Conservation (phyloP, 2,113 vertebrate genomes). For the Chlorodrepanis virens region DNA sequence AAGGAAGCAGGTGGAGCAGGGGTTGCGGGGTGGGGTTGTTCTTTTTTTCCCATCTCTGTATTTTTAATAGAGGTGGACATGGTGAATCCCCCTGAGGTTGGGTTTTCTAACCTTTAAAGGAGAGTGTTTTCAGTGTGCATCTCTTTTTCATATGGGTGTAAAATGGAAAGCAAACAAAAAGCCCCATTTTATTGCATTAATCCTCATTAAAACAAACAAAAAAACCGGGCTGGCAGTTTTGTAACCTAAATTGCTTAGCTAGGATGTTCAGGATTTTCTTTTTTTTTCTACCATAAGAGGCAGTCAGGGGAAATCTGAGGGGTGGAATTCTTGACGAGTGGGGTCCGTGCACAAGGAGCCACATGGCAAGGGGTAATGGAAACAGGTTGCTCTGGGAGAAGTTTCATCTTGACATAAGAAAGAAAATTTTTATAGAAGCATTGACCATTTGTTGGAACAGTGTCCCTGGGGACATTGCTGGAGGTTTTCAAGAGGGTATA, state of each 20-base stretch:
- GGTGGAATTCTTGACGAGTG: too few species aligned
- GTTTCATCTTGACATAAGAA: background rate
- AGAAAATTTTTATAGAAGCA: background rate
- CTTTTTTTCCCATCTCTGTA: fast-evolving
- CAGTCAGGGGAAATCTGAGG: background rate
- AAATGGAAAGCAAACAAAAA: background rate
- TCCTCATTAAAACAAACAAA: background rate
- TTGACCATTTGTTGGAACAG: fast-evolving
- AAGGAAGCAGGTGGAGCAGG: background rate
- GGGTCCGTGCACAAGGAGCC: background rate
- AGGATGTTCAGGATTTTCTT: background rate
- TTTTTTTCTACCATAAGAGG: background rate
- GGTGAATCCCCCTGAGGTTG: background rate
- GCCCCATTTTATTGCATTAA: fast-evolving
- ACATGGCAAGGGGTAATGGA: fast-evolving
- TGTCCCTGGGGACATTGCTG: background rate
- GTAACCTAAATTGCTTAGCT: background rate
- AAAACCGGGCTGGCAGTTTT: background rate
- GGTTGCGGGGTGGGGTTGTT: fast-evolving
- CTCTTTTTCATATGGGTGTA: background rate
- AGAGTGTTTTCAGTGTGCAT: background rate
- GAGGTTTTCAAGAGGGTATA: background rate
- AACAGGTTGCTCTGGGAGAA: background rate
- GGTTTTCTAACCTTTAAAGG: background rate
- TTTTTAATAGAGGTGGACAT: background rate